A percentile compares a stretch with the other conserved stretches of the same genome.
Evolutionary conservation across 1,140 invertebrate genomes (phyloP).

Genomic region (Drosophila pseudoobscura): DNA sequence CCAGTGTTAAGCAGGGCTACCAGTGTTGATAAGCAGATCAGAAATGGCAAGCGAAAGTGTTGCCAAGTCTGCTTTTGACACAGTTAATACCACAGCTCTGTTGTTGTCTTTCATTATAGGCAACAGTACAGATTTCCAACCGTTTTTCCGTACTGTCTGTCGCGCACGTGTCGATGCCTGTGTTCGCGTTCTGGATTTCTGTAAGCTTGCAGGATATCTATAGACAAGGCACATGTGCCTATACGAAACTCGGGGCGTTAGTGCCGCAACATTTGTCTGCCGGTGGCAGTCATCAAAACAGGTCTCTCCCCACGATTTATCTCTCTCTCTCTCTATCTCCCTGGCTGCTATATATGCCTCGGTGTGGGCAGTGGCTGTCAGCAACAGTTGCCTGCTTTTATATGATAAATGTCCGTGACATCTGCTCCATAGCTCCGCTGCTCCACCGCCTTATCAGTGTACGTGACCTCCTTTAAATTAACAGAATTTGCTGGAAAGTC

Average conservation of each 20-base stretch:
- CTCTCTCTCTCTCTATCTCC: neutral
- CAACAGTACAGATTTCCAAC: constrained; percentile 1
- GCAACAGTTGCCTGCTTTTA: constrained; percentile 65
- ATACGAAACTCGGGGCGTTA: neutral
- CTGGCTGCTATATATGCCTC: neutral
- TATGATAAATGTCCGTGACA: constrained; percentile 44
- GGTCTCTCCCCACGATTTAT: neutral
- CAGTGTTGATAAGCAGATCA: too few species aligned
- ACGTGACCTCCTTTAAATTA: constrained; percentile 48
- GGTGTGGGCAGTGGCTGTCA: constrained; percentile 40
- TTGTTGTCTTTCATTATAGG: neutral
- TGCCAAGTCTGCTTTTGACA: too few species aligned
- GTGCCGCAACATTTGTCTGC: constrained; percentile 45
- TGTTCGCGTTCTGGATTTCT: constrained; percentile 25
- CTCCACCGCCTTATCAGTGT: neutral
- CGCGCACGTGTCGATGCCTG: constrained; percentile 52
- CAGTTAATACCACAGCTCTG: too few species aligned
- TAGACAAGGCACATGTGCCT: constrained; percentile 3
- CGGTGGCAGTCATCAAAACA: constrained; percentile 57
- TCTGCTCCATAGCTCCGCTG: neutral
- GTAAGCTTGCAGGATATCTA: constrained; percentile 23
- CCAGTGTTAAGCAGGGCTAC: too few species aligned
- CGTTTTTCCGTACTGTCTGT: constrained; percentile 13
- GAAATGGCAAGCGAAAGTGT: too few species aligned
- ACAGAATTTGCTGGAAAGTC: constrained; percentile 20